Conservation (phyloP, 1,140 invertebrate genomes). For the Eupristina koningsbergeri region DNA sequence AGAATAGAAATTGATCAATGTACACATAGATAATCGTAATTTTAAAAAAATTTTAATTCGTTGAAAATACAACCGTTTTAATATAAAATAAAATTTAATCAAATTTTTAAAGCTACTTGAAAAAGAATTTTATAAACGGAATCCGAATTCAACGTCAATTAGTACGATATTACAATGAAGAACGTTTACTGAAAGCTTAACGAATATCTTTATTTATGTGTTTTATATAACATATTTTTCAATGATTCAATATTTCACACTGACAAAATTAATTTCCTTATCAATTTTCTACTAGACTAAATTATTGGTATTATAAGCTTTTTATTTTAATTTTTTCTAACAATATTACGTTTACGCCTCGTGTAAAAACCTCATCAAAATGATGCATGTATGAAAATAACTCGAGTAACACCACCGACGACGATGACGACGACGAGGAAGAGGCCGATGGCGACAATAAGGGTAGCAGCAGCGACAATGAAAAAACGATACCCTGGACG, state of each 20-base stretch:
- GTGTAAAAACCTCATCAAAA: background rate
- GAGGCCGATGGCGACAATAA: too few species aligned
- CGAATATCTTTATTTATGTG: background rate
- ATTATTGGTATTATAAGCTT: background rate
- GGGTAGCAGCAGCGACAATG: too few species aligned
- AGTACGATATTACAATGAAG: background rate
- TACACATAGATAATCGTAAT: too few species aligned
- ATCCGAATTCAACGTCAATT: background rate
- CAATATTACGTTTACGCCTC: background rate
- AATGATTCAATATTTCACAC: background rate
- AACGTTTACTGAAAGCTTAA: background rate
- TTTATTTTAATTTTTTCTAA: background rate
- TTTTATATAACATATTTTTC: background rate
- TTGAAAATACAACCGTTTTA: too few species aligned
- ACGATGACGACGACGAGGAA: background rate
- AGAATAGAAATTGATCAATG: too few species aligned
- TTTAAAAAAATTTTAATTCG: too few species aligned
- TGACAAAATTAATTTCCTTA: background rate
- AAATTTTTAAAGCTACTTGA: too few species aligned
- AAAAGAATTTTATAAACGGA: background rate
- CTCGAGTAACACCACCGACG: background rate
- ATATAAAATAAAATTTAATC: background rate
- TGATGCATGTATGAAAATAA: constrained; percentile 16
- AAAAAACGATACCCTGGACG: background rate
- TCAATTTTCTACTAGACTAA: background rate